phyloP scores from a whole-genome alignment of 2,113 vertebrate genomes.

The Gracilinanus agilis region DNA sequence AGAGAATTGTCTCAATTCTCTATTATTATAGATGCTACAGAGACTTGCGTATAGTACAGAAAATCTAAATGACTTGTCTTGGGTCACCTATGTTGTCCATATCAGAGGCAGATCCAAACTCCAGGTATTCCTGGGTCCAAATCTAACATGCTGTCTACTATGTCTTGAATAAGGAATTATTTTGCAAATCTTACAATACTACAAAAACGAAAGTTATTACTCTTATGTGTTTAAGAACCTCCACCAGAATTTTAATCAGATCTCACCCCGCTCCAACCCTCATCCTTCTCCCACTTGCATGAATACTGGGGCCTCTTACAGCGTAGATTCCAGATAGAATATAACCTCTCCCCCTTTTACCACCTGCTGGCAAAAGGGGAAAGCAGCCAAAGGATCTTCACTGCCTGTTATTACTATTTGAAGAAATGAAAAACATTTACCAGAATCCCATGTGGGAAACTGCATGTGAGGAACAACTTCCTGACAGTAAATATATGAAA shows the following conservation, averaged over 20 bases:
- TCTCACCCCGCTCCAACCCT: not conserved
- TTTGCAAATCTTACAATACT: not conserved
- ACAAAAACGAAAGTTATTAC: not conserved
- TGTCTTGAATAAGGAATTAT: not conserved
- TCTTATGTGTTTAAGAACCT: not conserved
- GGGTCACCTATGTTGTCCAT: not conserved
- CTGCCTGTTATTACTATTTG: not conserved
- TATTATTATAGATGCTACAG: not conserved
- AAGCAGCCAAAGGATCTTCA: slow-evolving; percentile 22
- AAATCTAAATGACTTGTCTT: not conserved
- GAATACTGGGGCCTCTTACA: not conserved
- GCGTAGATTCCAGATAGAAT: not conserved
- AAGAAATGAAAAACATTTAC: slow-evolving; percentile 51
- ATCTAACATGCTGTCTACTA: not conserved
- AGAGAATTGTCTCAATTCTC: not conserved
- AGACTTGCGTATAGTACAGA: not conserved
- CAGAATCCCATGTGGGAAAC: not conserved
- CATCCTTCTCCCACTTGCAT: not conserved
- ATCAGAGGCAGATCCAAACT: not conserved
- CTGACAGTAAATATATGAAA: not conserved
- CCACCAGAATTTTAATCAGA: not conserved
- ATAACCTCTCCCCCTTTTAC: not conserved
- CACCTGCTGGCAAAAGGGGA: slow-evolving; percentile 13
- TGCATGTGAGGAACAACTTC: slow-evolving; percentile 47
- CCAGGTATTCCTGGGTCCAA: not conserved